Percentiles rank a stretch among this genome's conserved stretches.
Conservation (phyloP, 2,888 invertebrate genomes). For the Teinopalpus imperialis region DNA sequence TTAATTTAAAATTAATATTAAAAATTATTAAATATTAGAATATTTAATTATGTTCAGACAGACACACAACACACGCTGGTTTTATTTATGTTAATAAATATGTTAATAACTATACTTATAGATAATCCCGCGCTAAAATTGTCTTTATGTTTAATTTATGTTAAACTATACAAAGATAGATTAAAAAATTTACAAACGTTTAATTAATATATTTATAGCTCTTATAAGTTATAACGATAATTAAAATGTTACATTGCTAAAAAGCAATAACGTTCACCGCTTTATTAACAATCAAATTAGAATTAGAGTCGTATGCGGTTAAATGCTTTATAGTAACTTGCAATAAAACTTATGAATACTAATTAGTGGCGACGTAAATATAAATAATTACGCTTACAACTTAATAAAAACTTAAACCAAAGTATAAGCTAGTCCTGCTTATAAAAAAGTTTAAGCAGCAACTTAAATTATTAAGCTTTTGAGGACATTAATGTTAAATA, state of each 20-base stretch:
- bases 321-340: constrained; percentile 1
- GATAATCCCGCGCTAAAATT: too few relatives aligned
- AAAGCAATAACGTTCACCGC: constrained; percentile 36
- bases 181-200: too few relatives aligned
- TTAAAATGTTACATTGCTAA: constrained; percentile 31
- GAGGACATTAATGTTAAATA: too few relatives aligned
- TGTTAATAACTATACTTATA: too few relatives aligned
- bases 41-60: too few relatives aligned
- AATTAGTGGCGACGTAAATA: constrained; percentile 15
- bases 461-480: not conserved
- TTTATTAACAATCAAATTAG: constrained; percentile 14
- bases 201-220: too few relatives aligned
- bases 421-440: not conserved
- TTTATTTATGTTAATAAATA: too few relatives aligned
- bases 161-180: too few relatives aligned
- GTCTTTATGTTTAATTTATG: too few relatives aligned
- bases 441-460: constrained; percentile 6
- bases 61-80: too few relatives aligned
- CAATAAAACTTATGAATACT: constrained; percentile 4
- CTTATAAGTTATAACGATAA: not conserved
- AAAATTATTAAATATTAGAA: too few relatives aligned
- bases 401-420: not conserved
- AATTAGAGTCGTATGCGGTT: not conserved
- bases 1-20: too few relatives aligned
- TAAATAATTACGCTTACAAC: not conserved